Evolutionary conservation across 2,888 invertebrate genomes (phyloP), one percentile per base, ranked within the genome.

Genomic region (Fragum fragum): DNA sequence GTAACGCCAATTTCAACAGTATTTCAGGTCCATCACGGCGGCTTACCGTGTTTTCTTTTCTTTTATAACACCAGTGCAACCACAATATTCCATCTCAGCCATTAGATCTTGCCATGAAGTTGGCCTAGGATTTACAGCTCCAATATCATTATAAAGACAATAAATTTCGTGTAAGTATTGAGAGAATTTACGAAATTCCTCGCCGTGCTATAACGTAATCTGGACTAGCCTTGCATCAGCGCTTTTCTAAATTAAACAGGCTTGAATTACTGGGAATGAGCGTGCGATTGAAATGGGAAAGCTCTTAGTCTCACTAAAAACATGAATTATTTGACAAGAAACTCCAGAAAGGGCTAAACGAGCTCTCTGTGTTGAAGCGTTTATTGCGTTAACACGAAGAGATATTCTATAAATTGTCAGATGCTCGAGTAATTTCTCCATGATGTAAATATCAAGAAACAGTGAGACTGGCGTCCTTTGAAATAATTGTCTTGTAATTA

Each of bases 241-340:
- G 83, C 39, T 29, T 79, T 63, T 70, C 32, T 47, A 83, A 79
- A 83, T 83, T 83, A 73, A 78, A 32, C 59, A 52, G 73, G 21
- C 47, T 71, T 75, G 72, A 78, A 53, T 81, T 81, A 78, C 81
- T 32, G 29, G 52, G 47, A 55, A 28, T 32, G 29, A 71, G 81
- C 81, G 81, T 78, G 81, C 53, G 32, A 36, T 71, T 70, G 32
- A 61, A 61, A 32, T 29, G n/a, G n/a, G 32, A 28, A 32, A 29
- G 18, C 29, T 57, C 16, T 32, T 61, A 9, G 32, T 32, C 32
- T 61, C 32, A 18, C 32, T 61, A 3, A 32, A 7, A 32, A 32
- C 5, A 61, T 61, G 61, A 61, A 32, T 61, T 61, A 61, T 61
- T 61, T 61, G 61, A 61, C 61, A 61, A 61, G 32, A 32, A 47